phyloP scores from a whole-genome alignment of 2,113 vertebrate genomes.

The Pseudolaguvia tuberculata region DNA sequence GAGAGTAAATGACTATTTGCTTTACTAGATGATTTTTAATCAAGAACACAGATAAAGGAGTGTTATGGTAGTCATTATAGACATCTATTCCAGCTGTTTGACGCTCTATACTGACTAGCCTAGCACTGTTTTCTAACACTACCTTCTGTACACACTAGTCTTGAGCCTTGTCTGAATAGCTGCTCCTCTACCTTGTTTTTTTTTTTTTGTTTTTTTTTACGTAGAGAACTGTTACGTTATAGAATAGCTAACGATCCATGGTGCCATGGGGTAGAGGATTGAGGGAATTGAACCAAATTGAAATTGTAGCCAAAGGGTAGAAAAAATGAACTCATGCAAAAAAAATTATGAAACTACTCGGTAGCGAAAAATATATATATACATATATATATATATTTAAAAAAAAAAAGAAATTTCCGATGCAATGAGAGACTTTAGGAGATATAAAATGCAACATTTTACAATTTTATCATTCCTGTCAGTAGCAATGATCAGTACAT shows the following conservation, averaged over 20 bases:
- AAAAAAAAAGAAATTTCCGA: neutral
- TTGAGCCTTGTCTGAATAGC: neutral
- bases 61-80: too few relatives aligned
- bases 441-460: neutral
- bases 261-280: neutral
- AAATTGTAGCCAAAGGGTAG: neutral
- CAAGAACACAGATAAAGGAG: too few relatives aligned
- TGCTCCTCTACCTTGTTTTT: neutral
- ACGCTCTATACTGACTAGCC: neutral
- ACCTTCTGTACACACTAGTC: neutral
- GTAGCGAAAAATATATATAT: neutral
- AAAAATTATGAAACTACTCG: neutral
- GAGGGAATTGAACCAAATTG: neutral
- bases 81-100: too few relatives aligned
- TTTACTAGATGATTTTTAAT: slow-evolving; percentile 11
- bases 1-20: slow-evolving; percentile 43
- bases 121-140: neutral
- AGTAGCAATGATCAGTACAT: neutral
- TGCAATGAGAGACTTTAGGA: neutral
- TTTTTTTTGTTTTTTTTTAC: too few relatives aligned
- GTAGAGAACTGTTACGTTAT: neutral
- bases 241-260: neutral
- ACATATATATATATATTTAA: too few relatives aligned
- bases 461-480: neutral
- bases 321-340: neutral